phyloP scores from a whole-genome alignment of 1,140 invertebrate genomes.

The Leptopilina boulardi region DNA sequence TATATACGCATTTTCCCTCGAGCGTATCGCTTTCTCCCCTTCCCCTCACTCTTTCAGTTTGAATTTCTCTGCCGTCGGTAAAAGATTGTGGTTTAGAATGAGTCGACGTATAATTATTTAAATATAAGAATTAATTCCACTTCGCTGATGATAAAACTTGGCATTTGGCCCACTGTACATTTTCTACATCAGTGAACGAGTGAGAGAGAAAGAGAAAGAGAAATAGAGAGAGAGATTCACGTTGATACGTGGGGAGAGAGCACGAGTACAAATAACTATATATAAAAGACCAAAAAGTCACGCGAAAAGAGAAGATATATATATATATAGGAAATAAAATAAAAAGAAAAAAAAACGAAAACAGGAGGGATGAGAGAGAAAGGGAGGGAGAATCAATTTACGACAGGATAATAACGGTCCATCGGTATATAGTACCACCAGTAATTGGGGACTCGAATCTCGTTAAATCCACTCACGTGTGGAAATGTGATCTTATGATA shows the following conservation, averaged over 20 bases:
- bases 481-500: slow-evolving; percentile 60
- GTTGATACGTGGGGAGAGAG: not conserved
- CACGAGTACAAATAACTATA: slow-evolving; percentile 28
- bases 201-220: no score
- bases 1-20: slow-evolving; percentile 2
- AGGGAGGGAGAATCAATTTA: slow-evolving; percentile 46
- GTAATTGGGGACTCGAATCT: slow-evolving; percentile 49
- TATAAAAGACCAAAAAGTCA: slow-evolving; percentile 26
- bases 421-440: slow-evolving; percentile 48
- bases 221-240: not conserved
- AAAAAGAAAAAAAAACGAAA: slow-evolving; percentile 35
- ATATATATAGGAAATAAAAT: slow-evolving; percentile 49
- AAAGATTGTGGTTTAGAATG: slow-evolving; percentile 2
- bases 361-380: not conserved
- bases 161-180: slow-evolving; percentile 27
- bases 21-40: slow-evolving; percentile 1
- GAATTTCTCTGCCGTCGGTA: not conserved
- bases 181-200: slow-evolving; percentile 15
- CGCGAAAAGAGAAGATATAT: slow-evolving; percentile 31
- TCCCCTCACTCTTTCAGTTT: not conserved
- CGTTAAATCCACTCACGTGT: slow-evolving; percentile 57
- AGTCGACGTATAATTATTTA: slow-evolving; percentile 26
- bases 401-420: slow-evolving; percentile 50
- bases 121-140: slow-evolving; percentile 34
- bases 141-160: slow-evolving; percentile 25